A percentile compares a stretch with the other conserved stretches of the same genome.
Conservation (phyloP, 2,888 invertebrate species). For the Chirona hameri region DNA sequence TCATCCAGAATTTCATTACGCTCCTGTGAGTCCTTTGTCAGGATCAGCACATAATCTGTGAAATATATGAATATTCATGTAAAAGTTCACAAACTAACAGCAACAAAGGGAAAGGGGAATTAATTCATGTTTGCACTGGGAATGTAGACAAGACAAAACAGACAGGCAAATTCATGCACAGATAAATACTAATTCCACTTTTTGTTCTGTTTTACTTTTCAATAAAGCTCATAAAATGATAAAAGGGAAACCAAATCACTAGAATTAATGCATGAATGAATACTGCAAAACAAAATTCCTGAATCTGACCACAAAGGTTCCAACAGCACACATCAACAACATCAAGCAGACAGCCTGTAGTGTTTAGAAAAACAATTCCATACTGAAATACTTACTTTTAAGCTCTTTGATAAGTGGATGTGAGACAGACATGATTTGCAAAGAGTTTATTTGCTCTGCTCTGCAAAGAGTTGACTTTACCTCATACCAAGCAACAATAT, state of each 20-base stretch:
- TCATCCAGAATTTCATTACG: neutral
- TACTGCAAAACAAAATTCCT: too few relatives aligned
- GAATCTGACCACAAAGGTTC: too few relatives aligned
- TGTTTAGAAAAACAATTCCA: neutral
- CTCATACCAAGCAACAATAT: too few relatives aligned
- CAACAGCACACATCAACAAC: neutral
- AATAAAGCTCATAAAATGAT: too few relatives aligned
- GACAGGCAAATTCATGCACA: too few relatives aligned
- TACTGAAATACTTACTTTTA: constrained; percentile 34
- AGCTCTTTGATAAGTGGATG: constrained; percentile 37
- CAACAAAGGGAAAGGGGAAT: neutral
- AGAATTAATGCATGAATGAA: too few relatives aligned
- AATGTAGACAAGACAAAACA: neutral
- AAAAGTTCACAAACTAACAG: neutral
- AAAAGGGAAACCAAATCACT: too few relatives aligned
- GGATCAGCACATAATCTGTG: constrained; percentile 9
- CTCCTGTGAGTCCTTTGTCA: neutral
- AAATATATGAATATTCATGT: neutral
- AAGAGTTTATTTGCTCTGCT: too few relatives aligned
- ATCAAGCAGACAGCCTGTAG: neutral
- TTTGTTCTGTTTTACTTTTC: too few relatives aligned
- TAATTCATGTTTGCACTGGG: neutral
- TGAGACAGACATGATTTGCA: constrained; percentile 35
- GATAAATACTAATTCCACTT: too few relatives aligned
- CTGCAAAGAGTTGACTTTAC: too few relatives aligned